Base-by-base conservation (phyloP, 1,140 invertebrate species). In the Acyrthosiphon pisum region DNA sequence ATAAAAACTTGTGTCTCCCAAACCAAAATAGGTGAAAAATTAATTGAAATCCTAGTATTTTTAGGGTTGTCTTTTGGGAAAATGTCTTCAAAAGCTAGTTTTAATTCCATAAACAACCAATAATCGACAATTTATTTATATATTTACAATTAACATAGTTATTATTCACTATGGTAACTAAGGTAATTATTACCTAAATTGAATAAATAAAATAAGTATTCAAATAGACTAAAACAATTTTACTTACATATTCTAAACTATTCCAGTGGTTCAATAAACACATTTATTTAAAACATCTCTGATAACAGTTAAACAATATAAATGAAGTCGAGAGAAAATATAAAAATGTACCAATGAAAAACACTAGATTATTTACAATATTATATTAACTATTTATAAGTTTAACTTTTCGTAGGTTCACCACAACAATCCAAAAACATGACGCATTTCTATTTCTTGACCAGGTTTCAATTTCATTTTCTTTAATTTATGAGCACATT, bases 341-440 rank as follows among this genome's bases (percentile, higher is more conserved):
- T 60, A 60, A 60, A 60, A 60, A 30, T 60, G 4, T 60, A 26
- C 56, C 9, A 30, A 60, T 60, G 8, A 2, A 30, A 9, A 60
- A 60, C 23, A 60, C 23, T 56, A 56, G 8, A 60, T 60, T 60
- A 7, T 60, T 60, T 30, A 23, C 8, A 20, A 41, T 83, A 83
- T n/a, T n/a, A n/a, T 0, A 9, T 9, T 84, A 44, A 30, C 4
- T 86, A 86, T 46, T 26, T 89, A 44, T 44, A 18, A 94, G n/a
- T 56, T 87, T 30, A 89, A 99, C 95, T 99, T 99, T 95, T 99
- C 99, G 95, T 99, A 99, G 0, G 99, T 99, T 99, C 99, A 11
- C 99, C 99, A 96, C 99, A 99, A 95, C 99, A 99, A 96, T 99
- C 99, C 14, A 99, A 95, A 94, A 99, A 99, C 99, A 99, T 99